These are phyloP conservation scores for Eptesicus fuscus DNA, from an alignment of 2,113 vertebrate genomes.

Conservation along the genomic window DNA sequence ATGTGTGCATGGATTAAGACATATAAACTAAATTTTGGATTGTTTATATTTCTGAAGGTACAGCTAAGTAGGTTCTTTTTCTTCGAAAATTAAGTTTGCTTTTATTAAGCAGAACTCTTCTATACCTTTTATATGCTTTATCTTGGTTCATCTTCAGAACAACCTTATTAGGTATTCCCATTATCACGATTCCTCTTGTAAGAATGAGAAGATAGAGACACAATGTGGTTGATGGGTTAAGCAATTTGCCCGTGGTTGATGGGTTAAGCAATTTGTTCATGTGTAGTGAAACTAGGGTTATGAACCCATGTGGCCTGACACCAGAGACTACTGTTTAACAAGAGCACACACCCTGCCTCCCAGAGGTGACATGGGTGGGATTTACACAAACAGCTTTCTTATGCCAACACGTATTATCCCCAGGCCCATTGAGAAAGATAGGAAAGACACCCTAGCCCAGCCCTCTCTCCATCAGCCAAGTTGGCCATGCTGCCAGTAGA, in stretches of 20 bases:
- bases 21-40: background rate
- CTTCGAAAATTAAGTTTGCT: background rate
- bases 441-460: background rate
- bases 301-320: background rate
- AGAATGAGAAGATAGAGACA: background rate
- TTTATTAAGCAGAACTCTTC: background rate
- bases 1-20: background rate
- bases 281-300: background rate
- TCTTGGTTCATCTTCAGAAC: background rate
- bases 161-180: background rate
- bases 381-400: background rate
- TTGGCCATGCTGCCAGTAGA: background rate
- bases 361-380: background rate
- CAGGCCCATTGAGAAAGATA: background rate
- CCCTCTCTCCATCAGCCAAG: background rate
- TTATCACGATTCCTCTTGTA: background rate
- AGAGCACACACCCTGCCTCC: background rate
- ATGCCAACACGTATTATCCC: background rate
- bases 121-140: background rate
- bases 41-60: constrained; percentile 6
- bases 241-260: background rate
- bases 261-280: background rate
- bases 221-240: background rate
- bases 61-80: background rate
- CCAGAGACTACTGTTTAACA: background rate